phyloP scores from a whole-genome alignment of 2,888 invertebrate species.

The Serrognathus titanus region DNA sequence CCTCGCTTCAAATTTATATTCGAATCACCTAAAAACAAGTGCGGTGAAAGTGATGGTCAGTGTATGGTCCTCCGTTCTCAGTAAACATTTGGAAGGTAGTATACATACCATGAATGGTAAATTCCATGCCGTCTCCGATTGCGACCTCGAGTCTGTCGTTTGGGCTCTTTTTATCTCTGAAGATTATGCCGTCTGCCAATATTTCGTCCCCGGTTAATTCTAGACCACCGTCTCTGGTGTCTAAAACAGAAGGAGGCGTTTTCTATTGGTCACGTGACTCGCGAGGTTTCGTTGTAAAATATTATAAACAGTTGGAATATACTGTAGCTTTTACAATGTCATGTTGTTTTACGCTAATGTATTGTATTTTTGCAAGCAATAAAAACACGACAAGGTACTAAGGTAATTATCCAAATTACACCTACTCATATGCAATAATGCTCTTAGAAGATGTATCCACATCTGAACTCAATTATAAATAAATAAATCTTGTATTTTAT shows the following conservation, averaged over 20 bases:
- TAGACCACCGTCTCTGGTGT: conserved; percentile 56
- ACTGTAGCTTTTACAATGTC: conserved; percentile 16
- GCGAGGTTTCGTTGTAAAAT: conserved; percentile 3
- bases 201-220: conserved; percentile 59
- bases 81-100: not conserved
- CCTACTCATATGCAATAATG: conserved; percentile 16
- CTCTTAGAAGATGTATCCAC: no score
- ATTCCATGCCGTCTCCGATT: conserved; percentile 90
- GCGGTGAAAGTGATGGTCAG: not conserved
- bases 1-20: conserved; percentile 79
- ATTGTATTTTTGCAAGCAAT: conserved; percentile 1
- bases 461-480: not conserved
- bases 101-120: conserved; percentile 78
- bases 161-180: conserved; percentile 81
- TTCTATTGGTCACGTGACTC: conserved; percentile 5
- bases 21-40: conserved; percentile 62
- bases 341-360: not conserved
- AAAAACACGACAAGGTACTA: not conserved
- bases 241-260: conserved; percentile 45
- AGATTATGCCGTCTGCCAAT: conserved; percentile 79
- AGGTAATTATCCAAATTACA: conserved; percentile 7
- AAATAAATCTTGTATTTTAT: no score
- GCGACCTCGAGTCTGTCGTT: conserved; percentile 87
- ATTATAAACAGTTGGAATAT: conserved; percentile 35
- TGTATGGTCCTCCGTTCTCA: no score